Evolutionary conservation across 2,797 vertebrate species (phyloP), one percentile per base, ranked within the genome.

Genomic region (Rhinophrynus dorsalis): DNA sequence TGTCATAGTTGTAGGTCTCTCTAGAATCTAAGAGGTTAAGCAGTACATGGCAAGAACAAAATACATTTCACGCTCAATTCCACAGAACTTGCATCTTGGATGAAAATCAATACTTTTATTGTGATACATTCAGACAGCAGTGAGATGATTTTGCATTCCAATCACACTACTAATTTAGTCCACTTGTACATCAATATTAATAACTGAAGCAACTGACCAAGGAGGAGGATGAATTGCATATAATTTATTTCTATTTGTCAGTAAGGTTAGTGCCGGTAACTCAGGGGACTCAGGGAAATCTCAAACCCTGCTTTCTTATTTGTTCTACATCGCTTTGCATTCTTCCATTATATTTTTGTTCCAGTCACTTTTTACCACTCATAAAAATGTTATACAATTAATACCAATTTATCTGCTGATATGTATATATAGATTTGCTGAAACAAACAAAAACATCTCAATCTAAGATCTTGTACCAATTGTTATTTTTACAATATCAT

Each of bases 151-250:
- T 62, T 47, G 37, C 54, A 70, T 62, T 70, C 67, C 45, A 51
- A 42, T 40, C 56, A 40, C 58, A 33, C 9, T 69, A 47, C 29
- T 69, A 69, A 69, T 69, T 60, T 44, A 54, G 33, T 18, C 47
- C 27, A 21, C 38, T 61, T 51, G 44, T 32, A 47, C 57, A 33
- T 62, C 21, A 55, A 18, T 54, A 69, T 69, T 69, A 69, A 33
- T 15, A 69, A 35, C 47, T 11, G 2, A 18, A 54, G 20, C 38
- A 33, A 32, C 44, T 20, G 15, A 55, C 33, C 11, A 61, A 21
- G 67, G 40, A 62, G 27, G 50, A 70, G 37, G 50, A 56, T 55
- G 54, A 61, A 62, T 55, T 62, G 48, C 66, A 68, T 68, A 40
- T 47, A 45, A 30, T 51, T 68, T 44, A 61, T 69, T 69, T 69